These are phyloP conservation scores for Sycophila texana DNA, from an alignment of 2,888 invertebrate genomes.

Conservation along the genomic window DNA sequence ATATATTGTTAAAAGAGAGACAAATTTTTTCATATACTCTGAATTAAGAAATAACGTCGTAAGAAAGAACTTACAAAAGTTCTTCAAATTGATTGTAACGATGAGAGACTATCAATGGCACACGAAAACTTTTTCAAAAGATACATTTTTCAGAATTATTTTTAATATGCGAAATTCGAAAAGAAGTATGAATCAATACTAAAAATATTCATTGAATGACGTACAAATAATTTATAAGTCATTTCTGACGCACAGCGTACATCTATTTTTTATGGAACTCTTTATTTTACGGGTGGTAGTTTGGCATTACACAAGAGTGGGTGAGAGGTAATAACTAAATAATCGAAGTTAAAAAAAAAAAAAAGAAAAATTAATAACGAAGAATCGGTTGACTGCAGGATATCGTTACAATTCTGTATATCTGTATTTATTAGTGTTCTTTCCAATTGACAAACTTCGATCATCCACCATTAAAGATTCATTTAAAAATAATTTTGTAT, in stretches of 20 bases:
- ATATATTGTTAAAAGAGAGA: constrained; percentile 41
- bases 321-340: background rate
- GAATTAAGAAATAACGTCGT: constrained; percentile 29
- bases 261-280: constrained; percentile 39
- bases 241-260: constrained; percentile 7
- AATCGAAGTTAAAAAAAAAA: constrained; percentile 18
- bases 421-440: constrained; percentile 38
- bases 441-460: constrained; percentile 31
- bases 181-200: constrained; percentile 28
- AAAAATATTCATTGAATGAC: constrained; percentile 20
- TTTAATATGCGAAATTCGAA: constrained; percentile 2
- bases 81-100: constrained; percentile 10
- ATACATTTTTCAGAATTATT: background rate
- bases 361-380: constrained; percentile 1
- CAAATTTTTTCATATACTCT: constrained; percentile 40
- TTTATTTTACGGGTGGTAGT: constrained; percentile 7
- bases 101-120: constrained; percentile 38
- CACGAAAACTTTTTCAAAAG: constrained; percentile 1
- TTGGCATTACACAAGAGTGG: background rate
- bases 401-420: constrained; percentile 12
- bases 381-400: background rate
- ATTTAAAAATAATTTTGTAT: constrained; percentile 49
- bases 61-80: constrained; percentile 22
- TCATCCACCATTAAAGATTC: constrained; percentile 9
- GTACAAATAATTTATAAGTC: constrained; percentile 38